Base-by-base conservation (phyloP, 2,797 vertebrate genomes). In the Dallia pectoralis region DNA sequence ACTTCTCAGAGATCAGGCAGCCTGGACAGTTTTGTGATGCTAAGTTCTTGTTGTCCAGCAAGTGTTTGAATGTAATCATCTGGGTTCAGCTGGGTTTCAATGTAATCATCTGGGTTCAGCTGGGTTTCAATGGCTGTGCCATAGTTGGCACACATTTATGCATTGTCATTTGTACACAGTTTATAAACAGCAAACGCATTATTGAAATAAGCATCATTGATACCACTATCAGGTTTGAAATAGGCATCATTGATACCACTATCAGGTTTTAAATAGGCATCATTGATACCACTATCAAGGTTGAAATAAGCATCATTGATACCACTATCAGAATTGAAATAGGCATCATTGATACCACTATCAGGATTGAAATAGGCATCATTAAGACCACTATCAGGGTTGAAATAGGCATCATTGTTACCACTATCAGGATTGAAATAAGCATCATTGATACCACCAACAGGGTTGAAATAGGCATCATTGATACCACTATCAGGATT, bases 401-500 rank as follows among this genome's bases (percentile, higher is more conserved):
- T 5, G 36, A 1, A 40, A 40, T 9, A 40, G 5, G 36, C 36
- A 40, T 40, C 2, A 9, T 40, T 40, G 77, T 47, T 74, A 76
- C 64, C 75, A 77, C 72, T 4, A 5, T 70, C 73, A 62, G 77
- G 79, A 1, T n/a, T 5, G 36, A 1, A 40, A 40, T 9, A 40
- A 5, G 36, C 36, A 40, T 40, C 2, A 9, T 40, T 40, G 77
- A 53, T 74, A 76, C 64, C 75, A 77, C 72, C 3, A 5, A 71
- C 73, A 62, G 77, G 79, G 2, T n/a, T 5, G 36, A 1, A 40
- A 40, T 9, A 40, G 5, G 36, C 36, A 40, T 40, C 2, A 9
- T 40, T 40, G 77, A 53, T 74, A 76, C 64, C 75, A 77, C 72
- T 4, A 5, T 70, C 73, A 62, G 77, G 79, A 1, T n/a, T 5